Percentiles rank a stretch among this genome's conserved stretches.
Conservation (phyloP, 2,888 invertebrate species). For the Epiblema foenella region DNA sequence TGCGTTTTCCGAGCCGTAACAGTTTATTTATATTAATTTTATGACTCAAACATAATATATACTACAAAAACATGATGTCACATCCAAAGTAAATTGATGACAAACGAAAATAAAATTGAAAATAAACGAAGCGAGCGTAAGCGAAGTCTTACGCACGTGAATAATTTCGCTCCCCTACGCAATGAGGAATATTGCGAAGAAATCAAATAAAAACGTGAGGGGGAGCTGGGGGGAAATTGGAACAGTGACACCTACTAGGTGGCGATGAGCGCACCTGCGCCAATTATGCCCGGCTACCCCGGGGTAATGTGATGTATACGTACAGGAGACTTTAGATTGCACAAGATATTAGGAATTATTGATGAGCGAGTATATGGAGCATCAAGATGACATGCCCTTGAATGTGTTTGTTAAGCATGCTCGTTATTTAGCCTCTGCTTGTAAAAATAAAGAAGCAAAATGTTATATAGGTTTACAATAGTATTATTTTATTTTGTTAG, state of each 20-base stretch:
- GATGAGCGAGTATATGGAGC: constrained; percentile 42
- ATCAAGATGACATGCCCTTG: constrained; percentile 21
- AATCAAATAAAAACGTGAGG: constrained; percentile 68
- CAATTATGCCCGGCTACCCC: constrained; percentile 59
- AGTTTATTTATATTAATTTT: no score
- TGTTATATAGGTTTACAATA: not conserved
- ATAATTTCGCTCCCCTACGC: constrained; percentile 62
- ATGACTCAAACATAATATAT: not conserved
- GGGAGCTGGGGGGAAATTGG: constrained; percentile 68
- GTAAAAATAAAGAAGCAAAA: not conserved
- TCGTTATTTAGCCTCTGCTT: not conserved
- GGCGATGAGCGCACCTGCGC: constrained; percentile 61
- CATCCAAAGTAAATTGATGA: constrained; percentile 26
- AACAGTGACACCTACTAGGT: constrained; percentile 67
- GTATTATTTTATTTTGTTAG: not conserved
- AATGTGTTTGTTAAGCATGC: constrained; percentile 2
- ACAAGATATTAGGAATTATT: constrained; percentile 52
- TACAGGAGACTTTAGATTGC: constrained; percentile 53
- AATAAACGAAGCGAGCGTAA: constrained; percentile 34
- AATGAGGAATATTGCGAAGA: constrained; percentile 75
- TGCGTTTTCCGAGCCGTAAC: no score
- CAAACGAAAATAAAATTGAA: constrained; percentile 43
- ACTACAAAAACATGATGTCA: not conserved
- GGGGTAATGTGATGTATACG: constrained; percentile 52
- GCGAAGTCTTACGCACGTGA: constrained; percentile 53